Evolutionary conservation across 1,140 invertebrate genomes (phyloP).

Genomic region (Theocolax elegans): DNA sequence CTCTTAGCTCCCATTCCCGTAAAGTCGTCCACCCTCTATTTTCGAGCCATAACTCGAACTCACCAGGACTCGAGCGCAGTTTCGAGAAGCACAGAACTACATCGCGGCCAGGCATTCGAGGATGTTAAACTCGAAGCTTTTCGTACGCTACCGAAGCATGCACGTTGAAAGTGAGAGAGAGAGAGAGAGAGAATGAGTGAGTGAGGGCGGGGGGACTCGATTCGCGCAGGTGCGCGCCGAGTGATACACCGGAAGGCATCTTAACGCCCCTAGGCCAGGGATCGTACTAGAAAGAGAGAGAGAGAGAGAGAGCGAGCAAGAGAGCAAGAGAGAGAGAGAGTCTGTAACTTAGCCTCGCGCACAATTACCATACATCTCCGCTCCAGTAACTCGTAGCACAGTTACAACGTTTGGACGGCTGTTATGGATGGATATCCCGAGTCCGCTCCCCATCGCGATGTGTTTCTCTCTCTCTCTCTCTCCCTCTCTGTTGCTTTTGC

Average conservation of each 20-base stretch:
- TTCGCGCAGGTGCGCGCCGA: not conserved
- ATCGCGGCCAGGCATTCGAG: not conserved
- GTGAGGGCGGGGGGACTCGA: not conserved
- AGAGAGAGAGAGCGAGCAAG: not conserved
- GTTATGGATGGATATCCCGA: constrained; percentile 56
- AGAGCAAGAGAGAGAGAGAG: constrained; percentile 29
- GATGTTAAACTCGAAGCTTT: constrained; percentile 8
- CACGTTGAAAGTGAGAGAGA: no score
- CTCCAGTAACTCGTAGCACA: constrained; percentile 47
- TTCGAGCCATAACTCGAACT: no score
- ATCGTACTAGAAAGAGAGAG: not conserved
- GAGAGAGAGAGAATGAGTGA: no score
- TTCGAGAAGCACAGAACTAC: no score
- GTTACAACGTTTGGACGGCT: constrained; percentile 54
- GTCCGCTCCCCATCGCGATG: not conserved
- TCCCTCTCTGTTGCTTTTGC: not conserved
- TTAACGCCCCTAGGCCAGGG: constrained; percentile 54
- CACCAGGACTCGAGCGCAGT: no score
- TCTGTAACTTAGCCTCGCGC: constrained; percentile 61
- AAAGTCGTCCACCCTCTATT: not conserved
- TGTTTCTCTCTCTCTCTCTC: not conserved
- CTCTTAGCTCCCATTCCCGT: not conserved
- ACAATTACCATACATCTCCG: constrained; percentile 63
- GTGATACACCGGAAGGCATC: constrained; percentile 31
- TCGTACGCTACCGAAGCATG: not conserved